Percentiles rank a stretch among this genome's conserved stretches.
Conservation (phyloP, 2,113 vertebrate species). For the Sigmodon hispidus region DNA sequence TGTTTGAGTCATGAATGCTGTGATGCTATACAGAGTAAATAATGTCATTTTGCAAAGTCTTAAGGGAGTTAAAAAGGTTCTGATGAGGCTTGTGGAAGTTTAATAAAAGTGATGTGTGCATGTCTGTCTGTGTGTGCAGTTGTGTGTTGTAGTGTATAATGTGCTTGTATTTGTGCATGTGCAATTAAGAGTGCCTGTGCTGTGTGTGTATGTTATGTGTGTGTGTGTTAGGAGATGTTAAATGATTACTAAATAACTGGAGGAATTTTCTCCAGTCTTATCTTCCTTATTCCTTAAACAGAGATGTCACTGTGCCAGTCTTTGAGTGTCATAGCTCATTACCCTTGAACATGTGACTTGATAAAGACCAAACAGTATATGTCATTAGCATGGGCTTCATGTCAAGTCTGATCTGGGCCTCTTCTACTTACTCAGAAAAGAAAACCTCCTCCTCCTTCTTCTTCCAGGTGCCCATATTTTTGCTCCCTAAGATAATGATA, state of each 20-base stretch:
- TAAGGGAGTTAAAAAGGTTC: background rate
- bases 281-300: background rate
- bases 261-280: background rate
- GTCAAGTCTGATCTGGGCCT: background rate
- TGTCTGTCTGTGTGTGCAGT: background rate
- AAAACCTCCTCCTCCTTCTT: background rate
- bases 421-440: background rate
- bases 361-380: background rate
- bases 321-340: background rate
- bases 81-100: background rate
- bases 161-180: no score
- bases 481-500: background rate
- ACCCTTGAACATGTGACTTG: background rate
- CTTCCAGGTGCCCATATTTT: background rate
- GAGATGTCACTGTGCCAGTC: background rate
- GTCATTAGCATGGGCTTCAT: background rate
- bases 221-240: background rate
- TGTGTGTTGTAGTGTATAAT: no score
- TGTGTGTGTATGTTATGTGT: no score
- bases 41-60: background rate
- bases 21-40: background rate
- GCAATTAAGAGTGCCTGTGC: no score
- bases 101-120: background rate
- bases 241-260: background rate
- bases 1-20: background rate